Evolutionary conservation across 2,888 invertebrate species (phyloP).

Genomic region (Diplolepis rosae): DNA sequence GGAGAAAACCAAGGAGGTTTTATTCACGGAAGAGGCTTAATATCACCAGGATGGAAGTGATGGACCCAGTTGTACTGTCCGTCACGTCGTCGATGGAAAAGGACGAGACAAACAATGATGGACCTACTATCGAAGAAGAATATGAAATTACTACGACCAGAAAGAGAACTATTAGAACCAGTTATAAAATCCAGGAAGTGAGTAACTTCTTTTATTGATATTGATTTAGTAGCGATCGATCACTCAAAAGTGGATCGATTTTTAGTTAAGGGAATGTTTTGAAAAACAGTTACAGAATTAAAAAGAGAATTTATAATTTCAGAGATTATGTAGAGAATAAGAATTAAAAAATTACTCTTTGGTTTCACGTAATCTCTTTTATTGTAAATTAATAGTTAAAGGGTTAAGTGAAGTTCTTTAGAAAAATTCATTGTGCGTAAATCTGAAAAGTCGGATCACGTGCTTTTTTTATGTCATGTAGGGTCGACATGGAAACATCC

Average conservation of each 20-base stretch:
- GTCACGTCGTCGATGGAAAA: conserved; percentile 52
- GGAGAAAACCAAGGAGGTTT: conserved; percentile 9
- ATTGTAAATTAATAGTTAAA: background rate
- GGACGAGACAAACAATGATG: conserved; percentile 54
- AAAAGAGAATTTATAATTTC: too few species aligned
- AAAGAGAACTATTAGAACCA: conserved; percentile 69
- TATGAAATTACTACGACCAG: conserved; percentile 72
- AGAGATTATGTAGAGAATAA: too few species aligned
- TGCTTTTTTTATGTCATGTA: background rate
- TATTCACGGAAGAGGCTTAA: background rate
- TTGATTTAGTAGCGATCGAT: background rate
- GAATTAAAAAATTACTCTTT: too few species aligned
- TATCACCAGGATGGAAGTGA: conserved; percentile 65
- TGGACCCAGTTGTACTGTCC: conserved; percentile 64
- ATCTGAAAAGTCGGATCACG: background rate
- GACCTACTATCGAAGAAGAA: conserved; percentile 68
- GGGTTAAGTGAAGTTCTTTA: background rate
- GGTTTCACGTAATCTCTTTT: background rate
- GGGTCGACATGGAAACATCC: background rate
- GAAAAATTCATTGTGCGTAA: background rate
- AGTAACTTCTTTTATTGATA: conserved; percentile 38
- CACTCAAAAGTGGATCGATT: too few species aligned
- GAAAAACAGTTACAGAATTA: too few species aligned
- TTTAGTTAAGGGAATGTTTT: too few species aligned
- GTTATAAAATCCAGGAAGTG: conserved; percentile 72